Conservation (phyloP, 2,797 vertebrate genomes). For the Oreortyx pictus region DNA sequence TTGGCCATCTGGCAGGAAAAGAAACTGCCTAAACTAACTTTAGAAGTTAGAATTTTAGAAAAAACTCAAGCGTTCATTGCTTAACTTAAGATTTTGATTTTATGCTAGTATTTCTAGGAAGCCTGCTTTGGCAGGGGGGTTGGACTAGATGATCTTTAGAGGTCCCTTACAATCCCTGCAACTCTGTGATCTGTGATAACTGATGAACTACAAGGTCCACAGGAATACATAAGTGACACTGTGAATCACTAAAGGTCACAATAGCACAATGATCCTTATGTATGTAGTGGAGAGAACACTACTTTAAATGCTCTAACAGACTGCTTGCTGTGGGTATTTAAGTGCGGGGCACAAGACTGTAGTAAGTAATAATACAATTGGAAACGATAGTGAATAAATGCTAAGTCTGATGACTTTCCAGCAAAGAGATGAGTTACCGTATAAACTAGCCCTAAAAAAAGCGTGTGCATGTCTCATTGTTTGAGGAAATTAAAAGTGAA, state of each 20-base stretch:
- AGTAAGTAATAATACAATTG: neutral
- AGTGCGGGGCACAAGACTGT: neutral
- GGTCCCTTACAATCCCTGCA: no score
- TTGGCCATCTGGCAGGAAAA: neutral
- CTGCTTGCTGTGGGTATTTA: neutral
- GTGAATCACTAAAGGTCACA: neutral
- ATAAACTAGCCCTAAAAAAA: neutral
- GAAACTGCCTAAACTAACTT: neutral
- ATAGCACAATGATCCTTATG: neutral
- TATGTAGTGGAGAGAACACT: neutral
- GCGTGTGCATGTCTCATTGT: neutral
- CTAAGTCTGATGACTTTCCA: neutral
- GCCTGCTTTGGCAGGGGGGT: no score
- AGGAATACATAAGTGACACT: accelerated
- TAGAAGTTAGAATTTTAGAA: neutral
- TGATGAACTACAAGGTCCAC: neutral
- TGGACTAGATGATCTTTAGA: no score
- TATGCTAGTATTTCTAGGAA: neutral
- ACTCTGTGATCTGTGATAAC: neutral
- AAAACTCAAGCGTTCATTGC: neutral
- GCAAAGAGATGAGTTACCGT: neutral
- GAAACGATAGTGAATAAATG: neutral
- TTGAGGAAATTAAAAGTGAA: neutral
- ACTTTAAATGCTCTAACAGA: neutral
- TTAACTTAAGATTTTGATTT: neutral